Base-by-base conservation (phyloP, 2,888 invertebrate species). In the Notocelia uddmanniana region DNA sequence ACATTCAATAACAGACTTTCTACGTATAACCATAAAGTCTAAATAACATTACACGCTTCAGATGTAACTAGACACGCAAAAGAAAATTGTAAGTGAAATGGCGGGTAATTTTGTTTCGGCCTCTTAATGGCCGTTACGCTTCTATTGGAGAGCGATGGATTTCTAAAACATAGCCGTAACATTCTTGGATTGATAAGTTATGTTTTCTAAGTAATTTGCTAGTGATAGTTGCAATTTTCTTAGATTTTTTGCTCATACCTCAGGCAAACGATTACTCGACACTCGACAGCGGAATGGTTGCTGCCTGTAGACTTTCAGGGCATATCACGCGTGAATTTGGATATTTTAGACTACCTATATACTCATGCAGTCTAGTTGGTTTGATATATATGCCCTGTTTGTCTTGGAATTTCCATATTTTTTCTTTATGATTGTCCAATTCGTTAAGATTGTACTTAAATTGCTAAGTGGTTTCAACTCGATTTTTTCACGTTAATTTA, bases 51-150 rank as follows among this genome's bases (percentile, higher is more conserved):
- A 48, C 31, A 34, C 55, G 59, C 60, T 34, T 31, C 58, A 23
- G 37, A 58, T 64, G 48, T 19, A 69, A 57, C 55, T 70, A 64
- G 50, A 55, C 50, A 64, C 59, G 70, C 70, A 58, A 55, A 69
- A 72, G 71, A 72, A 72, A 72, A 72, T 72, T 67, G 67, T 60
- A 67, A 72, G 71, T 72, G 71, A 72, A 72, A 72, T 60, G 31
- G 37, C 37, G 60, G 34, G 71, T 48, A 72, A 72, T 72, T 72
- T 72, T 62, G 71, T 67, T 72, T 60, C 71, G 60, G 71, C 45
- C 54, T 41, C 41, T 72, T 72, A 72, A 72, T 72, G 67, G 55
- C 67, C 71, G 71, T 67, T 72, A 72, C 71, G 71, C 71, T 54
- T 64, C 57, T 64, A 67, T 71, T 59, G 58, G 67, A 72, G 71